A percentile compares a stretch with the other conserved stretches of the same genome.
These are phyloP conservation scores for Labrus mixtus DNA, from an alignment of 2,113 vertebrate genomes.

Conservation along the genomic window DNA sequence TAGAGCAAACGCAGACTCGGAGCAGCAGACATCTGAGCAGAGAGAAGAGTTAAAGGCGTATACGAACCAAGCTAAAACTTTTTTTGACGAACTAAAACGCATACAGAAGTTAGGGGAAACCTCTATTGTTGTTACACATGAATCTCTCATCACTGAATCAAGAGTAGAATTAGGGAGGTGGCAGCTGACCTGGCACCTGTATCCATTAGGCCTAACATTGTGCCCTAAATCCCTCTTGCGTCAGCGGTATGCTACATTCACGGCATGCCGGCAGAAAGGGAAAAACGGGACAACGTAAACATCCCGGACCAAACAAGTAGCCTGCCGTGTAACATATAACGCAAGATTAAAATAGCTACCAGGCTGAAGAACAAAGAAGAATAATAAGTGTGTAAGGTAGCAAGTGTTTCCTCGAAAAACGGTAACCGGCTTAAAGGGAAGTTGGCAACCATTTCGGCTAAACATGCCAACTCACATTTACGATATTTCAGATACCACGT, in stretches of 20 bases:
- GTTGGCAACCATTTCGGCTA: too few relatives aligned
- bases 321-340: neutral
- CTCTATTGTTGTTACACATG: neutral
- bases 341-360: too few relatives aligned
- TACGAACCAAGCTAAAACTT: neutral
- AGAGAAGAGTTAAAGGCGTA: neutral
- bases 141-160: neutral
- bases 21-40: slow-evolving; percentile 69
- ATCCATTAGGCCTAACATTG: slow-evolving; percentile 31
- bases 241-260: slow-evolving; percentile 36
- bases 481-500: neutral
- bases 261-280: neutral
- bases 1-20: slow-evolving; percentile 64
- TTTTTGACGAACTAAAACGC: neutral
- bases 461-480: fast-evolving
- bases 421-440: neutral
- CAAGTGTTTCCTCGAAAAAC: neutral
- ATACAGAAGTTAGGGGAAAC: neutral
- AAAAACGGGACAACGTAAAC: neutral
- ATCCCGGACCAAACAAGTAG: neutral
- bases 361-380: neutral
- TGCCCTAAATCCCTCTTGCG: slow-evolving; percentile 48
- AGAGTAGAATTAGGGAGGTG: neutral
- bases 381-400: neutral
- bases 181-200: neutral